These are phyloP conservation scores for Megamerina dolium DNA, from an alignment of 2,888 invertebrate species.

Conservation along the genomic window DNA sequence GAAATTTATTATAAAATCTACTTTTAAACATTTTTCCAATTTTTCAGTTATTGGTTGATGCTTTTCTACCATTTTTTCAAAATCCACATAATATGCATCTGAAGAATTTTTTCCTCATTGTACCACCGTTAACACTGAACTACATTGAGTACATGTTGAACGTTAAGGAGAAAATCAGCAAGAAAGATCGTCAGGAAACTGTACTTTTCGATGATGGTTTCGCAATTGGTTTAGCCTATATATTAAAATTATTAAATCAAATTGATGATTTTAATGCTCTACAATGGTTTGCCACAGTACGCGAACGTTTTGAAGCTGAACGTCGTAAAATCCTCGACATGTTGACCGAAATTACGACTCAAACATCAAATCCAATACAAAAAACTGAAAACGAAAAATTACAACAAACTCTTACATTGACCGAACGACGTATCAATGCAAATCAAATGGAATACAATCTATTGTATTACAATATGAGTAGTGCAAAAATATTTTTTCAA, in stretches of 20 bases:
- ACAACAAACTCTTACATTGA: constrained; percentile 86
- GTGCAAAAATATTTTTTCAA: constrained; percentile 92
- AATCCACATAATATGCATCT: constrained; percentile 83
- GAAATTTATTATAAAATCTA: background rate
- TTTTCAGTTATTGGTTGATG: constrained; percentile 78
- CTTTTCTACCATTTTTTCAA: constrained; percentile 83
- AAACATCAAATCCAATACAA: constrained; percentile 17
- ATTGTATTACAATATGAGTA: constrained; percentile 84
- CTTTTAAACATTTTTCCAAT: constrained; percentile 19
- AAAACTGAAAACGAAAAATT: constrained; percentile 62
- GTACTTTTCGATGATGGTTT: constrained; percentile 98
- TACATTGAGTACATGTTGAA: constrained; percentile 89
- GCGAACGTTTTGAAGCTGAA: constrained; percentile 65
- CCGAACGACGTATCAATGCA: constrained; percentile 75
- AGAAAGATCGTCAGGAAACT: constrained; percentile 66
- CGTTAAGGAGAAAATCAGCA: constrained; percentile 87
- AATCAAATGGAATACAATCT: constrained; percentile 81
- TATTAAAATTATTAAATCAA: constrained; percentile 84
- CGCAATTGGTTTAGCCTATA: constrained; percentile 90
- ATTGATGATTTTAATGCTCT: constrained; percentile 80
- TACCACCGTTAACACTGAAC: constrained; percentile 90
- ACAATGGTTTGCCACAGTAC: constrained; percentile 91
- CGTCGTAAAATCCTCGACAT: constrained; percentile 52
- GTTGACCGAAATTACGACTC: constrained; percentile 64
- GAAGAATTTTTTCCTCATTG: constrained; percentile 84